These are phyloP conservation scores for Drosophila mimetica DNA, from an alignment of 2,888 invertebrate species.

Conservation along the genomic window DNA sequence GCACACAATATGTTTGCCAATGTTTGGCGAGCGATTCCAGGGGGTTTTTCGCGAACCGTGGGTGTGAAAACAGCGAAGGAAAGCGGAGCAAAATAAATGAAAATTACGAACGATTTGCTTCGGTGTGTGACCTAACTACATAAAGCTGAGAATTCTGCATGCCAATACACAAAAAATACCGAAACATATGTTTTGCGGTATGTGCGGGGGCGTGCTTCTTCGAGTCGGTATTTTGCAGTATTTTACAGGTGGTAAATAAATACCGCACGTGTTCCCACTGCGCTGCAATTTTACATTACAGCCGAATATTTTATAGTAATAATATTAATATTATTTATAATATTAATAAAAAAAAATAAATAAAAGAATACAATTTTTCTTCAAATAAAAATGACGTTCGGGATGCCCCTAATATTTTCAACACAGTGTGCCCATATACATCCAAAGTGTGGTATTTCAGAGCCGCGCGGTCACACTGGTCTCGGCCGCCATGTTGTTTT, in stretches of 20 bases:
- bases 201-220: neutral
- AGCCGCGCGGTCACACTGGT: neutral
- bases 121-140: constrained; percentile 2
- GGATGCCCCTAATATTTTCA: neutral
- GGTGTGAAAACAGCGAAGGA: constrained; percentile 25
- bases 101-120: constrained; percentile 22
- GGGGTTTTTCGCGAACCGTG: constrained; percentile 14
- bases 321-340: too few species aligned
- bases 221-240: neutral
- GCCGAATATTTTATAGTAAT: too few species aligned
- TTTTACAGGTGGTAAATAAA: neutral
- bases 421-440: neutral
- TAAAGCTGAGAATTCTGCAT: neutral
- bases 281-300: neutral
- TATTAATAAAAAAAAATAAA: too few species aligned
- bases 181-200: constrained; percentile 7
- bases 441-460: neutral
- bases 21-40: neutral
- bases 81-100: constrained; percentile 39
- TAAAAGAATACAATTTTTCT: too few species aligned
- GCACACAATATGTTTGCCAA: constrained; percentile 18
- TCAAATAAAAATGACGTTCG: too few species aligned
- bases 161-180: constrained; percentile 14
- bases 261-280: neutral
- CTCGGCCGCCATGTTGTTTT: constrained; percentile 19